A percentile compares a stretch with the other conserved stretches of the same genome.
Evolutionary conservation across 2,888 invertebrate species (phyloP).

Genomic region (Sturmia bella): DNA sequence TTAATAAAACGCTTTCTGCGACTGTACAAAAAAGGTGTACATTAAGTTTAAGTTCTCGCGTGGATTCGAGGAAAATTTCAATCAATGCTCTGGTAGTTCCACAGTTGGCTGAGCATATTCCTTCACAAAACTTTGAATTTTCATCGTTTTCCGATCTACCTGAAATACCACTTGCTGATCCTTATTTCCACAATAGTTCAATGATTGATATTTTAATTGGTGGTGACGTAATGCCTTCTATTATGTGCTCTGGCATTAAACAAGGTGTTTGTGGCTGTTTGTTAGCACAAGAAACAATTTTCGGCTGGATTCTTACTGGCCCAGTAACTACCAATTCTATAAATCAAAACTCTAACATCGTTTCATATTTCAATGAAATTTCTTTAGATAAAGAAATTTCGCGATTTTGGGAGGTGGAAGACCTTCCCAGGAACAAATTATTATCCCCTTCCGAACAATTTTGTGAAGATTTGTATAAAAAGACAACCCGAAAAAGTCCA

Average conservation of each 20-base stretch:
- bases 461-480: neutral
- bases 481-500: too few species aligned
- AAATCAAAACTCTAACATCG: neutral
- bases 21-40: neutral
- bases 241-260: neutral
- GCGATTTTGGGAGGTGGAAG: too few species aligned
- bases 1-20: slow-evolving; percentile 15
- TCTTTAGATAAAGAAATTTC: slow-evolving; percentile 23
- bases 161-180: neutral
- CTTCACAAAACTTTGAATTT: neutral
- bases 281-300: slow-evolving; percentile 45
- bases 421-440: too few species aligned
- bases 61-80: too few species aligned
- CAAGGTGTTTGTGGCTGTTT: slow-evolving; percentile 4
- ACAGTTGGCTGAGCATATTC: slow-evolving; percentile 4
- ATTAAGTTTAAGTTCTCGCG: neutral
- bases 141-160: neutral
- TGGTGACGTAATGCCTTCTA: neutral
- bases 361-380: slow-evolving; percentile 8
- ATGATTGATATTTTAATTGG: slow-evolving; percentile 19
- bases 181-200: too few species aligned
- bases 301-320: slow-evolving; percentile 38
- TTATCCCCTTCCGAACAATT: neutral
- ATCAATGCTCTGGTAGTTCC: slow-evolving; percentile 14
- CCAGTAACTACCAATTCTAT: neutral